Conservation (phyloP, 2,888 invertebrate genomes). For the Phymatocera aterrima region DNA sequence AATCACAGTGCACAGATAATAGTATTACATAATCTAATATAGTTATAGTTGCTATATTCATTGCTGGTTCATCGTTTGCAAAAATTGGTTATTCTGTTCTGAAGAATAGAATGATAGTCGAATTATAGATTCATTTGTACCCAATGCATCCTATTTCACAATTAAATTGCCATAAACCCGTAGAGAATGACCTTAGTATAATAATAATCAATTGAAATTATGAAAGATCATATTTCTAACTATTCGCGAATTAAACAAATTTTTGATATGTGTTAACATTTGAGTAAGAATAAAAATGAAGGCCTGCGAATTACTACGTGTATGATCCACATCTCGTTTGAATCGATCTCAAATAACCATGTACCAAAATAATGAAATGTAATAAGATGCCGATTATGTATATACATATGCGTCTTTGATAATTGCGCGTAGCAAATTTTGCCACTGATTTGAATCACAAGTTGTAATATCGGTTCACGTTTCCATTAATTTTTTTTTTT, state of each 20-base stretch:
- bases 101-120: not conserved
- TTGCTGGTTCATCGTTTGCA: not conserved
- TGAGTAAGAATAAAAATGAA: no score
- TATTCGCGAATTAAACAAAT: no score
- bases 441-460: not conserved
- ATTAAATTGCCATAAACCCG: not conserved
- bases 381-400: no score
- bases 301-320: no score
- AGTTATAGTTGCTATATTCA: not conserved
- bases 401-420: no score
- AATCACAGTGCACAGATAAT: not conserved
- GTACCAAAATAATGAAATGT: no score
- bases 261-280: no score
- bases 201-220: slow-evolving; percentile 6
- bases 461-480: not conserved
- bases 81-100: not conserved
- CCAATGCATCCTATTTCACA: slow-evolving; percentile 2
- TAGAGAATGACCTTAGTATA: not conserved
- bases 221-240: no score
- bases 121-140: slow-evolving; percentile 19
- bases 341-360: no score
- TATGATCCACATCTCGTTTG: no score
- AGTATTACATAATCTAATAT: slow-evolving; percentile 1
- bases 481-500: not conserved
- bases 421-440: not conserved